phyloP scores from a whole-genome alignment of 2,888 invertebrate species.

The Galerucella nymphaeae region DNA sequence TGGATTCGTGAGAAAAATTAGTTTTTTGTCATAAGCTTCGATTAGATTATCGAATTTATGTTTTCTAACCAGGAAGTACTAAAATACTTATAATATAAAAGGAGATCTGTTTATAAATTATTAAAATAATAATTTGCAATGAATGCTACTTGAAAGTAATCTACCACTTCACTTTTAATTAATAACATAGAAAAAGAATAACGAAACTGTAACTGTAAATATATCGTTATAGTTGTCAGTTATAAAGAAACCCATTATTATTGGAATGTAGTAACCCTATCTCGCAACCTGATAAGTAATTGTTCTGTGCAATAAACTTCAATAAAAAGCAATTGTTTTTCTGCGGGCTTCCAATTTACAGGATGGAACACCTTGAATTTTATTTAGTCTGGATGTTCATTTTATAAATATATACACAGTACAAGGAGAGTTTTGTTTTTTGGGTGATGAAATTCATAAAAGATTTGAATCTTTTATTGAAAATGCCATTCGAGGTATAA shows the following conservation, averaged over 20 bases:
- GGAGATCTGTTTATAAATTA: not conserved
- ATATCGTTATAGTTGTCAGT: not conserved
- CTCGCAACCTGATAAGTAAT: slow-evolving; percentile 40
- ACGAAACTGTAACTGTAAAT: not conserved
- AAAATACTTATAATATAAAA: not conserved
- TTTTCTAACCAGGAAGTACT: not conserved
- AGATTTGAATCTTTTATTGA: too few relatives aligned
- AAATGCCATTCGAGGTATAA: too few relatives aligned
- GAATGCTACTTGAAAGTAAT: not conserved
- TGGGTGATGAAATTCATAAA: too few relatives aligned
- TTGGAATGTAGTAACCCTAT: slow-evolving; percentile 23
- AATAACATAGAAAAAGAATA: not conserved
- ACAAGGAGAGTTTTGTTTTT: too few relatives aligned
- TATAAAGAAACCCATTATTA: slow-evolving; percentile 24
- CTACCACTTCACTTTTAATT: not conserved
- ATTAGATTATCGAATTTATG: too few relatives aligned
- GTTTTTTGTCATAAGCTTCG: not conserved
- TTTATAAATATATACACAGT: too few relatives aligned
- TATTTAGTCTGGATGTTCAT: too few relatives aligned
- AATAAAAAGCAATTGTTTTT: slow-evolving; percentile 57
- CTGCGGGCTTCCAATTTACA: slow-evolving; percentile 57
- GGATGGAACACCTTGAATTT: slow-evolving; percentile 4
- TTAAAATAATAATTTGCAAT: not conserved
- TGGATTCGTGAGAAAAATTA: not conserved
- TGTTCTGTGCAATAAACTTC: slow-evolving; percentile 56